Evolutionary conservation across 2,888 invertebrate genomes (phyloP), one percentile per base, ranked within the genome.

Genomic region (Eupelmus urozonus): DNA sequence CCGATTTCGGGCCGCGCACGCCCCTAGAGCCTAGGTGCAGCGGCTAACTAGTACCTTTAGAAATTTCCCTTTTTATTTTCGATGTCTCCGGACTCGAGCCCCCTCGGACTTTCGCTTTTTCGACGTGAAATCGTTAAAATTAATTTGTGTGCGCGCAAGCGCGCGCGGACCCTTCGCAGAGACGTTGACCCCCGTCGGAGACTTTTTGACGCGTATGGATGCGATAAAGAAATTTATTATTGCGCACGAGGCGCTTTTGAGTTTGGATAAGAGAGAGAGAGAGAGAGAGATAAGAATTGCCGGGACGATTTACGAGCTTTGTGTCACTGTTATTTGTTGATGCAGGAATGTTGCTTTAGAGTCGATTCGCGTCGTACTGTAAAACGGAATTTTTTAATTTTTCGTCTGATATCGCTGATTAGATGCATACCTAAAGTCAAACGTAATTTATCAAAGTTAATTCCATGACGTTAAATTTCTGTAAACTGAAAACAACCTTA

Each of bases 1-100:
- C 82, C 82, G 83, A 81, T 84, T 81, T 77, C 62, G 66, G 63
- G 29, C 78, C 79, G 60, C 55, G 76, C 81, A 80, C 78, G 55
- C 81, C 81, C 83, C 77, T 9, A 13, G n/a, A 20, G 69, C 76
- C 67, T 82, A 78, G 67, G 55, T 5, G 20, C 63, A 51, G 34
- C 34, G 13, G n/a, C 49, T 78, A 73, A 74, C 70, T 53, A 71
- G 45, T 51, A 71, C 63, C 20, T 70, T 78, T 57, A 53, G 51
- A 62, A 65, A 71, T 75, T 79, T 79, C 55, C 66, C 70, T 40
- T 42, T 66, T 57, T 62, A 20, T 23, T n/a, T 59, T 27, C 72
- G 25, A 0, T 9, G 34, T 40, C n/a, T n/a, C n/a, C n/a, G n/a
- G n/a, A n/a, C n/a, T n/a, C n/a, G n/a, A n/a, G n/a, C n/a, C n/a